Evolutionary conservation across 92 coral and sea anemone genomes (phyloP), one percentile per base, ranked within the genome.

Genomic region (Parazoanthus swiftii): DNA sequence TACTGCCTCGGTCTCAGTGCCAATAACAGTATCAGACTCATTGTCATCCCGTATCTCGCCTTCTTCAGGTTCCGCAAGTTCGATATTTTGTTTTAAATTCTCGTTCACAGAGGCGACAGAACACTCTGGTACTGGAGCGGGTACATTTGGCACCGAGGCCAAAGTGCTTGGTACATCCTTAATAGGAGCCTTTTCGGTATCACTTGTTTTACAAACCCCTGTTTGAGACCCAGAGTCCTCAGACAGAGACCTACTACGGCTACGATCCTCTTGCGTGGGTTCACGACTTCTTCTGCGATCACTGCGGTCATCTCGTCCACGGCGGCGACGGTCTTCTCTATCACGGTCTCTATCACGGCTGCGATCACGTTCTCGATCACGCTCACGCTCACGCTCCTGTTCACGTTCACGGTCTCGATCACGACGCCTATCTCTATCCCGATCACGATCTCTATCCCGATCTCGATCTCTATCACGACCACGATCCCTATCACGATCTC

Each of bases 11-110:
- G 66, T 23, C 48, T 46, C 26, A 26, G 79, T 29, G 44, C 33
- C 87, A 43, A 42, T 44, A 54, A 76, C 42, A 76, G 37, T 70
- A 38, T 85, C 89, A 59, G 48, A 79, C 54, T 91, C 90, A 72
- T 91, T 89, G 75, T 92, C 95, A 8, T 95, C 96, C n/a, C 89
- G 83, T 70, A 95, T 89, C 81, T 95, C 98, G 3, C 98, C 96
- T 74, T 95, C 98, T 81, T 95, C 96, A 43, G 91, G 93, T 50
- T 88, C 76, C 14, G 86, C 75, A 38, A 48, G 84, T 76, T 91
- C 89, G 76, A 78, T 82, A 50, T 88, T 88, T 38, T 78, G 80
- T 51, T 81, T 33, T 56, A n/a, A 42, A 35, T 46, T 26, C 26
- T 50, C 80, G 76, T 43, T 77, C 16, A 77, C 86, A 33, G 77